Evolutionary conservation across 1,140 invertebrate genomes (phyloP), one percentile per base, ranked within the genome.

Genomic region (Ditylenchus dipsaci): DNA sequence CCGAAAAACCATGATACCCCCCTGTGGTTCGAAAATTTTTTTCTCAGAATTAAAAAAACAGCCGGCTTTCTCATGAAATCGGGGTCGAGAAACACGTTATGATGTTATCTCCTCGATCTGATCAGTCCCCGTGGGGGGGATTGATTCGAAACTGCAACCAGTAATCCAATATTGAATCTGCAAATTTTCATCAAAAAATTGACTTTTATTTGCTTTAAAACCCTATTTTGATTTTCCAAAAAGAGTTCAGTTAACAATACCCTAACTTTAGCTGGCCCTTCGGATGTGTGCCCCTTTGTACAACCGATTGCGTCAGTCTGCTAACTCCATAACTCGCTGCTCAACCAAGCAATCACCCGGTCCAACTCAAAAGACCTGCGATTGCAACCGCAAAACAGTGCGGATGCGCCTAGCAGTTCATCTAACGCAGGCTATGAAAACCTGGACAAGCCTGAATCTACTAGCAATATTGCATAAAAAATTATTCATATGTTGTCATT

Each of bases 241-340:
- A 56, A 53, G 27, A 49, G 1, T 19, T 19, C 21, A 17, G 74
- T 23, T 15, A 17, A 42, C 8, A 26, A 15, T 43, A 23, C 30
- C 27, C 27, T 29, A 43, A 38, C 26, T 29, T 68, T 67, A 80
- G 78, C 65, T 81, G 5, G 79, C 79, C 13, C 61, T 81, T 1
- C 71, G 81, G 17, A 76, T 80, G 60, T 82, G 76, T 53, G 80
- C 81, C 38, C 79, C 79, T 26, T 38, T 81, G 13, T 81, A 81
- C 63, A 67, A 80, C 21, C 73, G 79, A 29, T 43, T 81, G 13
- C 76, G 80, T 17, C 78, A 75, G 42, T 81, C 76, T 11, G 78
- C 76, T 33, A 70, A 79, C 42, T 79, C 79, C 0, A 70, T 82
- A n/a, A 74, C 15, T 80, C 74, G 13, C 62, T 78, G 11, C 64